A percentile compares a stretch with the other conserved stretches of the same genome.
These are phyloP conservation scores for Phlogophora meticulosa DNA, from an alignment of 2,888 invertebrate species.

Conservation along the genomic window DNA sequence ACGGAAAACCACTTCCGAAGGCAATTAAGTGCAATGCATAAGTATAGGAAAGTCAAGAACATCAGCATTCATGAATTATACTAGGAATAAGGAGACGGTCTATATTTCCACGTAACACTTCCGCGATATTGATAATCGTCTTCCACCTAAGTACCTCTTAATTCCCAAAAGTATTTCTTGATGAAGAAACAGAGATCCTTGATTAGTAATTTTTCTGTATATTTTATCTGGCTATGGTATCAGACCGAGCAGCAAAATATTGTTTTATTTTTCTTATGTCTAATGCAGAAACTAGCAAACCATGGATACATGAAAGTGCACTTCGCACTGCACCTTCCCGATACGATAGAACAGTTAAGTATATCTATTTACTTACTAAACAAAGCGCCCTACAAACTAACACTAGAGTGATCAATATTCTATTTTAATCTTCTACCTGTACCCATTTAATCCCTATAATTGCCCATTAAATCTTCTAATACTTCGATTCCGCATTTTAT, in stretches of 20 bases:
- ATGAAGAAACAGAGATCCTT: too few relatives aligned
- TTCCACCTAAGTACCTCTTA: neutral
- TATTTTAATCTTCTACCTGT: conserved; percentile 6
- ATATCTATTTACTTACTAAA: conserved; percentile 5
- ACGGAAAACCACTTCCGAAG: conserved; percentile 57
- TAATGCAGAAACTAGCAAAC: neutral
- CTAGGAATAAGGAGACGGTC: conserved; percentile 12
- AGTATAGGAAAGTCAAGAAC: conserved; percentile 49
- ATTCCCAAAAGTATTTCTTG: neutral
- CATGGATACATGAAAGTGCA: neutral
- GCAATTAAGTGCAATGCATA: conserved; percentile 52
- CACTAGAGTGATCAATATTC: conserved; percentile 28
- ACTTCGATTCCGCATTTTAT: conserved; percentile 44
- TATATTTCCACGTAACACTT: conserved; percentile 10
- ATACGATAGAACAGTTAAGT: neutral
- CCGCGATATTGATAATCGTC: neutral
- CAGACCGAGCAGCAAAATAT: neutral
- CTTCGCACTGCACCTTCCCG: neutral
- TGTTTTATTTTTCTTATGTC: neutral
- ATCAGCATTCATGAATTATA: conserved; percentile 37
- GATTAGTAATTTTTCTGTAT: neutral
- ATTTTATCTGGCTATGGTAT: neutral
- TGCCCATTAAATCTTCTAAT: conserved; percentile 1
- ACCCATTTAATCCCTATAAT: too few relatives aligned
- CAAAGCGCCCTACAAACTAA: conserved; percentile 5